A percentile compares a stretch with the other conserved stretches of the same genome.
Evolutionary conservation across 2,797 vertebrate genomes (phyloP).

Genomic region (Thripadectes ignobilis): DNA sequence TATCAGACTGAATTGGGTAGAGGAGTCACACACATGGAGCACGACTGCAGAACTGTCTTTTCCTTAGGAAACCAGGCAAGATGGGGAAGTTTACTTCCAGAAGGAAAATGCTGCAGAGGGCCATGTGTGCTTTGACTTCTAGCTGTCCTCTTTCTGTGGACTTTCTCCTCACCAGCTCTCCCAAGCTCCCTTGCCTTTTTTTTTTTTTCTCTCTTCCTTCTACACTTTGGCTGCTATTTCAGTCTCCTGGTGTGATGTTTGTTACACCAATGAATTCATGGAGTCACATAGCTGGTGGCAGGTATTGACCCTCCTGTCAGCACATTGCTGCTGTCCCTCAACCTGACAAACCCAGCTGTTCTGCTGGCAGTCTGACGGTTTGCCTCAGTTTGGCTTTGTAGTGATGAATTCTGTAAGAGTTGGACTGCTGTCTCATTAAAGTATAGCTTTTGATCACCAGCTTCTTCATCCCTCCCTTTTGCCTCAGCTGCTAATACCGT

Average conservation of each 20-base stretch:
- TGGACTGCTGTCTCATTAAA: not conserved
- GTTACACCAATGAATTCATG: not conserved
- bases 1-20: not conserved
- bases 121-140: not conserved
- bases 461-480: not conserved
- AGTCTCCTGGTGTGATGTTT: not conserved
- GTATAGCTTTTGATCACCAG: not conserved
- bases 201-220: not conserved
- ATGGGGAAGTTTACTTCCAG: not conserved
- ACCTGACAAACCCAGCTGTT: not conserved
- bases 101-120: not conserved
- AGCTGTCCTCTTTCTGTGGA: not conserved
- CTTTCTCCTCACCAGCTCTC: not conserved
- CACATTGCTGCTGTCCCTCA: not conserved
- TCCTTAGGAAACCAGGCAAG: not conserved
- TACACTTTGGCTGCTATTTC: not conserved
- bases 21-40: not conserved
- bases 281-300: not conserved
- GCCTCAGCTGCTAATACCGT: not conserved
- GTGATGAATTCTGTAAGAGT: not conserved
- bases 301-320: not conserved
- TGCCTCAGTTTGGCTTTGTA: not conserved
- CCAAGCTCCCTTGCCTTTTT: not conserved
- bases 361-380: not conserved
- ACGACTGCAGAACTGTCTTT: fast-evolving